These are phyloP conservation scores for Pollenia angustigena DNA, from an alignment of 2,888 invertebrate species.

Conservation along the genomic window DNA sequence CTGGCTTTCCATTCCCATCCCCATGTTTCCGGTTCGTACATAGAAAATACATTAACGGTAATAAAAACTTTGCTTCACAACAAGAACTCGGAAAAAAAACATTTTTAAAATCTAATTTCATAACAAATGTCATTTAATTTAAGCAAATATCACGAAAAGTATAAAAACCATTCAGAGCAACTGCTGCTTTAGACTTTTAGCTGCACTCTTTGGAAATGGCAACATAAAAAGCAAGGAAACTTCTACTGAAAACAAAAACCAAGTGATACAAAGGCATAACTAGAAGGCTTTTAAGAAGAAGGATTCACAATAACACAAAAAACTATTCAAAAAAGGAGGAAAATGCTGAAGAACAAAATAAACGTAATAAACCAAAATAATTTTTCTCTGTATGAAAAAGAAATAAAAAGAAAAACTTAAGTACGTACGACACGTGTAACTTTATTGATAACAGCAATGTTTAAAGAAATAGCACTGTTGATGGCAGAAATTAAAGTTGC, in stretches of 20 bases:
- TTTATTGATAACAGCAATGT: not conserved
- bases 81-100: constrained; percentile 13
- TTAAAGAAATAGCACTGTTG: not conserved
- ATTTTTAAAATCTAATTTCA: constrained; percentile 77
- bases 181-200: constrained; percentile 76
- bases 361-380: constrained; percentile 60
- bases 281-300: constrained; percentile 40
- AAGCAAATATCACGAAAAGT: constrained; percentile 82
- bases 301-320: constrained; percentile 16
- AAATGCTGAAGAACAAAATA: constrained; percentile 38
- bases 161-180: constrained; percentile 82
- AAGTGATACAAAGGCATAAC: constrained; percentile 65
- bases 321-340: constrained; percentile 14
- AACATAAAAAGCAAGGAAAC: constrained; percentile 31
- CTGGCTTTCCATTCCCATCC: not conserved
- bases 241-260: constrained; percentile 25
- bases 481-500: not conserved
- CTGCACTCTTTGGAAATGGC: constrained; percentile 20
- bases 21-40: not conserved
- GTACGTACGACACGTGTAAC: constrained; percentile 14
- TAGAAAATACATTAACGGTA: constrained; percentile 59
- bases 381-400: constrained; percentile 25
- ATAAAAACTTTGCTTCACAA: constrained; percentile 44
- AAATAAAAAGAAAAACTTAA: constrained; percentile 25
- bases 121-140: constrained; percentile 82